Evolutionary conservation across 2,113 vertebrate genomes (phyloP).

Genomic region (Sclerurus mexicanus): DNA sequence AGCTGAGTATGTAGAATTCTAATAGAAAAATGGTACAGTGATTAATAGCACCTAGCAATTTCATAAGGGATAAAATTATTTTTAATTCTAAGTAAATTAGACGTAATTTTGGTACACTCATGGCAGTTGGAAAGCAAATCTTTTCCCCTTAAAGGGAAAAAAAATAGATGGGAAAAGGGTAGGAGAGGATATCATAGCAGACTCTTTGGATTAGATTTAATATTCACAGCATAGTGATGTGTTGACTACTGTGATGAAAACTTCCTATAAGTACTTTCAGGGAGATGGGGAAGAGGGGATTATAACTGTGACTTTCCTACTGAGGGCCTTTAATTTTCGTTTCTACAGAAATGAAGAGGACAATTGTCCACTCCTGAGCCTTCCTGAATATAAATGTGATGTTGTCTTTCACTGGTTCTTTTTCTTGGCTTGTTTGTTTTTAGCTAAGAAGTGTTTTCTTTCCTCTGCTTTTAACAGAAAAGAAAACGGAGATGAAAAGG

Average conservation of each 20-base stretch:
- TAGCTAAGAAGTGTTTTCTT: neutral
- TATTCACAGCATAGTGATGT: neutral
- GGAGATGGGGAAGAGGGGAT: neutral
- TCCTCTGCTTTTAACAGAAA: neutral
- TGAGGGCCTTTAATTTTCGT: slow-evolving; percentile 22
- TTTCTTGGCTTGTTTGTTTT: neutral
- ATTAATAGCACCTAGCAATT: neutral
- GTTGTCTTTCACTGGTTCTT: neutral
- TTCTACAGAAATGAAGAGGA: slow-evolving; percentile 19
- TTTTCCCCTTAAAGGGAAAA: neutral
- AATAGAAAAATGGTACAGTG: neutral
- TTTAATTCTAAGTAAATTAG: neutral
- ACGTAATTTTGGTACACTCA: neutral
- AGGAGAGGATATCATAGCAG: neutral
- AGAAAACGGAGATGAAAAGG: neutral
- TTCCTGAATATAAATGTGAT: slow-evolving; percentile 19
- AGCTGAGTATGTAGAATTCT: neutral
- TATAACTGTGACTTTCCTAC: slow-evolving; percentile 20
- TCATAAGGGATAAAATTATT: neutral
- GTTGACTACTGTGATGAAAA: neutral
- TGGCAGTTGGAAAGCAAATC: neutral
- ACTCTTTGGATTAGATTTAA: neutral
- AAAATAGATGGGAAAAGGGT: neutral
- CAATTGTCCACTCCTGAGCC: neutral
- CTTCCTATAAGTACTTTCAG: neutral